phyloP scores from a whole-genome alignment of 2,113 vertebrate species.

The Cinclus mexicanus region DNA sequence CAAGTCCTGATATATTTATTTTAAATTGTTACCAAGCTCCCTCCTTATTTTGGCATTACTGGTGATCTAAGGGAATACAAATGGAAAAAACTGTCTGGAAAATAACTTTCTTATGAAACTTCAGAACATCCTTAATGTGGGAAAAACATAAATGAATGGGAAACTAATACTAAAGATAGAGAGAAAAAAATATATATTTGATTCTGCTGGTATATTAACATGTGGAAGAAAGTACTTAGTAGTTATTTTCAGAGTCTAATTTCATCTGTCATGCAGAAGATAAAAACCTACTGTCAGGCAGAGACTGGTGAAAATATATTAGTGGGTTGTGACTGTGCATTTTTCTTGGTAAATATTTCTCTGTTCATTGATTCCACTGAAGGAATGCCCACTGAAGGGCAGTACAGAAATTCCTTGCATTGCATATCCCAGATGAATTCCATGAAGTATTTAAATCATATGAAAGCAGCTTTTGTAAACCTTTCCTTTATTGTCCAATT shows the following conservation, averaged over 20 bases:
- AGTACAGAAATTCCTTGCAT: slow-evolving; percentile 34
- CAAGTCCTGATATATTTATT: not conserved
- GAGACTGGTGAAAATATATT: not conserved
- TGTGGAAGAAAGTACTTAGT: not conserved
- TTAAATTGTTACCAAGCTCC: not conserved
- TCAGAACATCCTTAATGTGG: not conserved
- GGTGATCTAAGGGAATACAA: not conserved
- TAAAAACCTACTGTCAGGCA: not conserved
- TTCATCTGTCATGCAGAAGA: not conserved
- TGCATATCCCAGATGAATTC: not conserved
- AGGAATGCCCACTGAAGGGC: not conserved
- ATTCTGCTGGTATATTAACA: not conserved
- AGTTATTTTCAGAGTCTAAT: not conserved
- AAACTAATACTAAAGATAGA: not conserved
- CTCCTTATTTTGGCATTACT: not conserved
- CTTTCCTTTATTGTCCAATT: not conserved
- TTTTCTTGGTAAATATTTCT: slow-evolving; percentile 12
- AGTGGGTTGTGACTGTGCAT: not conserved
- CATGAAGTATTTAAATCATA: not conserved
- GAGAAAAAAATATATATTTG: not conserved
- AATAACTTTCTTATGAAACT: not conserved
- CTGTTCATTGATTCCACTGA: not conserved
- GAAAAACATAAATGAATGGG: not conserved
- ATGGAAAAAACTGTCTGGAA: not conserved
- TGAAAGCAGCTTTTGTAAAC: slow-evolving; percentile 44